Evolutionary conservation across 2,113 vertebrate species (phyloP).

Genomic region (Hemiprocne comata): DNA sequence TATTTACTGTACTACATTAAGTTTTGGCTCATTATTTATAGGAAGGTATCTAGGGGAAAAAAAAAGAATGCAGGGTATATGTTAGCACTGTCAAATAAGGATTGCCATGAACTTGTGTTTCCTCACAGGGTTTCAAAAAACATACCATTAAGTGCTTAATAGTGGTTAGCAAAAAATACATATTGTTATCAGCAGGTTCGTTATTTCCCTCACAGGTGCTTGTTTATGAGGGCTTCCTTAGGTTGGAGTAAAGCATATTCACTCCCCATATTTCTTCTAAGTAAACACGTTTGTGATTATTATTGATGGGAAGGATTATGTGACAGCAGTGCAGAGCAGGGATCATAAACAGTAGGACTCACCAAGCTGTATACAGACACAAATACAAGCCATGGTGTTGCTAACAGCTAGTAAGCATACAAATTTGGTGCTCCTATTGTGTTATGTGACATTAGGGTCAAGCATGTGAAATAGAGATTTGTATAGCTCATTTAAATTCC

Average conservation of each 20-base stretch:
- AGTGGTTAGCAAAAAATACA: background rate
- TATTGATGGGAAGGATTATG: constrained; percentile 41
- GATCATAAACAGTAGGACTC: constrained; percentile 4
- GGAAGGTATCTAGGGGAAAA: background rate
- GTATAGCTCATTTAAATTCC: background rate
- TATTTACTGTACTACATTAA: background rate
- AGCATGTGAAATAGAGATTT: background rate
- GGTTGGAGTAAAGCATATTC: background rate
- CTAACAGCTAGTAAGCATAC: background rate
- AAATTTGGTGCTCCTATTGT: background rate
- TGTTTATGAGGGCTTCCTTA: constrained; percentile 16
- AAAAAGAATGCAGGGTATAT: background rate
- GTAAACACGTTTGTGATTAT: constrained; percentile 20
- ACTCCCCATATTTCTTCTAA: background rate
- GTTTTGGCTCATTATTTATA: constrained; percentile 14
- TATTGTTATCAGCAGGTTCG: background rate
- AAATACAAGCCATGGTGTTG: background rate
- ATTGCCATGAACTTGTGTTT: background rate
- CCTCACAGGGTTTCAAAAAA: background rate
- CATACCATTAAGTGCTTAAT: background rate
- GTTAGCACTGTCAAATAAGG: background rate
- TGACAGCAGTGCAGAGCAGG: background rate
- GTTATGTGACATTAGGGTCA: background rate
- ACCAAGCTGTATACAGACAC: background rate
- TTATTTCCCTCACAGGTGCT: constrained; percentile 30